phyloP scores from a whole-genome alignment of 2,797 vertebrate species.

The Anguilla megastoma region DNA sequence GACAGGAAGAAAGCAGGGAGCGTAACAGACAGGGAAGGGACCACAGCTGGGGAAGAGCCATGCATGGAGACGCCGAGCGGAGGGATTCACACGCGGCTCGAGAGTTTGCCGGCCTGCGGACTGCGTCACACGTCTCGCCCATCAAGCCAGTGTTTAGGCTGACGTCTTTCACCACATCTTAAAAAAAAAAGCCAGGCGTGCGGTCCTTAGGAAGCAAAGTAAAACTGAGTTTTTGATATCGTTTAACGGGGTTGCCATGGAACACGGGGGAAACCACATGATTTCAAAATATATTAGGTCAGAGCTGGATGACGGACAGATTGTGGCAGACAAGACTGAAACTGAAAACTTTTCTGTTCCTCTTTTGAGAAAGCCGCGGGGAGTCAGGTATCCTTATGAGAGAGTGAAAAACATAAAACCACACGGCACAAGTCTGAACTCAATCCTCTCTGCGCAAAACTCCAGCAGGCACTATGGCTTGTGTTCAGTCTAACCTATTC shows the following conservation, averaged over 20 bases:
- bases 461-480: neutral
- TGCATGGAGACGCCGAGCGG: neutral
- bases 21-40: neutral
- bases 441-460: neutral
- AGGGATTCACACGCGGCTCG: neutral
- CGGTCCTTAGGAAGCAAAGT: neutral
- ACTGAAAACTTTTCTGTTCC: constrained; percentile 11
- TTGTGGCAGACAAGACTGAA: neutral
- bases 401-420: constrained; percentile 12
- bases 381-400: neutral
- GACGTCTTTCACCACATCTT: neutral
- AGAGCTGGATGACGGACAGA: neutral
- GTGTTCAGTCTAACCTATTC: neutral
- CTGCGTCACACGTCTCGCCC: neutral
- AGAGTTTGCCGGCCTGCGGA: neutral
- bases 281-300: constrained; percentile 13
- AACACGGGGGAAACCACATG: neutral
- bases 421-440: neutral
- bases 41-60: neutral
- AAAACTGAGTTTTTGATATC: neutral
- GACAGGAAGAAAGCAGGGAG: neutral
- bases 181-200: neutral
- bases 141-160: constrained; percentile 7
- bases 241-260: neutral
- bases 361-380: neutral